Percentiles rank a stretch among this genome's conserved stretches.
Conservation (phyloP, 2,888 invertebrate species). For the Rhogogaster chlorosoma region DNA sequence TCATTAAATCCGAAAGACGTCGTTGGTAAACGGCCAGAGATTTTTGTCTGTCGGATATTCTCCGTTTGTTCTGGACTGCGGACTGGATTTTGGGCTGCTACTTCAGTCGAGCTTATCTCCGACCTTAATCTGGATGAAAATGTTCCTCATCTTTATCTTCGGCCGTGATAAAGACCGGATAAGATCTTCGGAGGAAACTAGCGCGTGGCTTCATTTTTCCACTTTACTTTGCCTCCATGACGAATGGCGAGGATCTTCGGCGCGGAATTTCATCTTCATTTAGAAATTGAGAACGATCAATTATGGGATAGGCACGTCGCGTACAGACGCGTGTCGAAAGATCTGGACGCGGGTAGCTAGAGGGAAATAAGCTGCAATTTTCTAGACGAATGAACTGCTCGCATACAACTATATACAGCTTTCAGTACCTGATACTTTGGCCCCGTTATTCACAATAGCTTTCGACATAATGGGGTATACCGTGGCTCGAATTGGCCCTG, state of each 20-base stretch:
- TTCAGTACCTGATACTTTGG: not conserved
- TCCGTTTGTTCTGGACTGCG: not conserved
- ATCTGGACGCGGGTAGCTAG: conserved; percentile 59
- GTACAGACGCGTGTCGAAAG: conserved; percentile 61
- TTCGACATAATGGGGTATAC: conserved; percentile 36
- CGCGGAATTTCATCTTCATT: too few relatives aligned
- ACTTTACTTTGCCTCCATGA: too few relatives aligned
- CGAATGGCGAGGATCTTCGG: too few relatives aligned
- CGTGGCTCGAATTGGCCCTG: conserved; percentile 36
- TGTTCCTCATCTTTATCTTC: not conserved
- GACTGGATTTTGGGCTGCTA: too few relatives aligned
- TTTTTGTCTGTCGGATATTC: conserved; percentile 21
- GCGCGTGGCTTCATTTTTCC: too few relatives aligned
- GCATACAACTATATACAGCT: conserved; percentile 51
- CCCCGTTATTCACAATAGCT: conserved; percentile 26
- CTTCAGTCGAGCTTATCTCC: not conserved
- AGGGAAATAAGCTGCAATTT: conserved; percentile 74
- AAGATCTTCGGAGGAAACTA: not conserved
- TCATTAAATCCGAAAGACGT: conserved; percentile 69
- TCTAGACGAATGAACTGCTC: conserved; percentile 66
- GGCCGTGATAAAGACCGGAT: not conserved
- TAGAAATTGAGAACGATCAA: not conserved
- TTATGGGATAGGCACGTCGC: conserved; percentile 57
- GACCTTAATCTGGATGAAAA: not conserved
- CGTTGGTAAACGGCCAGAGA: conserved; percentile 54